Evolutionary conservation across 2,113 vertebrate genomes (phyloP), one percentile per base, ranked within the genome.

Genomic region (Oostethus manadensis): DNA sequence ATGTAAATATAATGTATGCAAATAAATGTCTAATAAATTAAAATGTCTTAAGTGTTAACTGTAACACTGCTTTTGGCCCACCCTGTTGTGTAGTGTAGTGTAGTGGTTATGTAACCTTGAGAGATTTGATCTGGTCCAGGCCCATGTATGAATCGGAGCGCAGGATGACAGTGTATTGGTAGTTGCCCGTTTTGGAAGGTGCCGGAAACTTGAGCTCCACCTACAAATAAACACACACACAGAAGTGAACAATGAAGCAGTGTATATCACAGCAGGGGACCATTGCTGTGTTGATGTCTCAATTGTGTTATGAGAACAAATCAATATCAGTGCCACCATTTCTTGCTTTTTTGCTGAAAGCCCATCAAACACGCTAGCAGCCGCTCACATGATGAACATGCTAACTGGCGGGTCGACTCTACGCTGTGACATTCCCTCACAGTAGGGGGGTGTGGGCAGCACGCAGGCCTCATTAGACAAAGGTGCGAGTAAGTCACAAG

Each of bases 151-250:
- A 99, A 80, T 99, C 97, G 0, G 94, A 98, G 64, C 93, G 93
- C 77, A 99, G 90, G 85, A 97, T 94, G 78, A 99, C 93, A 6
- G 93, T 96, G 80, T 97, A 99, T 81, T 98, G 97, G 80, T 97
- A 98, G 88, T 99, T 99, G 62, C 97, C 96, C 16, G 93, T 95
- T 86, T 97, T 99, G 66, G 93, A 94, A 33, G 97, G 97, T 57
- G 97, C 97, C 66, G 97, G 95, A 87, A 99, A 99, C 84, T 99
- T 99, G 75, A 99, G 86, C 84, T 99, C 97, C 83, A 99, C 95
- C 97, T 99, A 54, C 17, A 72, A 70, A 5, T 45, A 51, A 5
- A 73, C 1, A 68, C 54, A 61, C 6, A 63, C 42, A 59, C 6
- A 38, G 18, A 3, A 10, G 11, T 23, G 23, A 23, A 13, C 2